phyloP scores from a whole-genome alignment of 2,113 vertebrate genomes.

The Struthio camelus region DNA sequence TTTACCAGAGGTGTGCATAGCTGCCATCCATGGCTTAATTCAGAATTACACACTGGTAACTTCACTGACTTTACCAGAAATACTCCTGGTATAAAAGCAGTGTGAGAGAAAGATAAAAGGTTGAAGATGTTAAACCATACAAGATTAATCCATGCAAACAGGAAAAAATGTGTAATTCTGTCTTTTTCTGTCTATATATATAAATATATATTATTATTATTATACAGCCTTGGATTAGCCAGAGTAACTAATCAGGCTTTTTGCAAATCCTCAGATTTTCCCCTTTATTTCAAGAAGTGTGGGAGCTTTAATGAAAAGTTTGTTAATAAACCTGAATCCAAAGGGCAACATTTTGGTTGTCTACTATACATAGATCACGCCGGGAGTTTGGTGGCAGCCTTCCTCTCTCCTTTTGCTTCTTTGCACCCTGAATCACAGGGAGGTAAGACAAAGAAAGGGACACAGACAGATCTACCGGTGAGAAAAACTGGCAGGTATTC shows the following conservation, averaged over 20 bases:
- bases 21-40: background rate
- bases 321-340: background rate
- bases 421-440: background rate
- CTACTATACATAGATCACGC: rapidly evolving
- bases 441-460: background rate
- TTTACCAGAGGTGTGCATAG: background rate
- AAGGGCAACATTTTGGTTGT: background rate
- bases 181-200: too few species aligned
- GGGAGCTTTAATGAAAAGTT: background rate
- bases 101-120: background rate
- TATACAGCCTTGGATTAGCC: background rate
- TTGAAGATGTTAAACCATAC: background rate
- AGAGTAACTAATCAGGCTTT: background rate
- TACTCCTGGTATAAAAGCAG: background rate
- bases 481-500: background rate
- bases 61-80: background rate
- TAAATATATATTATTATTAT: too few species aligned
- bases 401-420: background rate
- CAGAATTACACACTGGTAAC: background rate
- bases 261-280: background rate
- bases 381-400: background rate
- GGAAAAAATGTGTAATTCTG: too few species aligned
- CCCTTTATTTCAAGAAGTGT: background rate
- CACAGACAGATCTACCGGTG: background rate
- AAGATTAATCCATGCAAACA: background rate